Conservation (phyloP, 2,888 invertebrate species). For the Pheosia gnoma region DNA sequence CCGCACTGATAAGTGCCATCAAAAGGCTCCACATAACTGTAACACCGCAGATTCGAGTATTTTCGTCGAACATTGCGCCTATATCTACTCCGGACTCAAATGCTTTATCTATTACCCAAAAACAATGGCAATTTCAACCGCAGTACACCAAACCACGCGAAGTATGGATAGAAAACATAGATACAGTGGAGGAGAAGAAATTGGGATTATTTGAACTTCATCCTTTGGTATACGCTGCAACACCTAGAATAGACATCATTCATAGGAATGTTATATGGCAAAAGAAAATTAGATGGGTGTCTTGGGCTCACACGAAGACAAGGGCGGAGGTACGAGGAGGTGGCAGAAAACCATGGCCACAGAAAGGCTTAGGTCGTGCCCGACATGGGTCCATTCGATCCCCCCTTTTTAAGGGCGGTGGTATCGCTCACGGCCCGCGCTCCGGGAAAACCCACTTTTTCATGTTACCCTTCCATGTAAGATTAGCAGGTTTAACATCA, state of each 20-base stretch:
- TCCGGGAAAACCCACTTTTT: slow-evolving; percentile 96
- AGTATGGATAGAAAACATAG: slow-evolving; percentile 94
- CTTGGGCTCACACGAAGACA: slow-evolving; percentile 90
- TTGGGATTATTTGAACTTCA: slow-evolving; percentile 95
- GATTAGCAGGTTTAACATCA: slow-evolving; percentile 92
- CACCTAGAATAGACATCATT: slow-evolving; percentile 94
- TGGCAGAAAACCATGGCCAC: slow-evolving; percentile 98
- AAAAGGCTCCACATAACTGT: slow-evolving; percentile 64
- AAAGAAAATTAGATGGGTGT: slow-evolving; percentile 90
- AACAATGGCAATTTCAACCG: slow-evolving; percentile 78
- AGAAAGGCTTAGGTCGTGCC: slow-evolving; percentile 95
- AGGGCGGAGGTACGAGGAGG: slow-evolving; percentile 95
- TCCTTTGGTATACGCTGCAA: slow-evolving; percentile 92
- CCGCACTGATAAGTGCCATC: slow-evolving; percentile 65
- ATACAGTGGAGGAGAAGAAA: slow-evolving; percentile 89
- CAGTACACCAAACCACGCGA: slow-evolving; percentile 87
- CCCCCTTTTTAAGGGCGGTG: slow-evolving; percentile 93
- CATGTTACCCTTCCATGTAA: slow-evolving; percentile 92
- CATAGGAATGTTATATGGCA: slow-evolving; percentile 96
- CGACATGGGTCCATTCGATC: slow-evolving; percentile 97
- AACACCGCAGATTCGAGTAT: slow-evolving; percentile 54
- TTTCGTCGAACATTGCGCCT: slow-evolving; percentile 50
- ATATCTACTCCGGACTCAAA: slow-evolving; percentile 39
- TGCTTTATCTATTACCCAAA: slow-evolving; percentile 61
- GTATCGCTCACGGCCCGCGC: slow-evolving; percentile 94